Conservation (phyloP, 2,797 vertebrate species). For the Pogoniulus pusillus region DNA sequence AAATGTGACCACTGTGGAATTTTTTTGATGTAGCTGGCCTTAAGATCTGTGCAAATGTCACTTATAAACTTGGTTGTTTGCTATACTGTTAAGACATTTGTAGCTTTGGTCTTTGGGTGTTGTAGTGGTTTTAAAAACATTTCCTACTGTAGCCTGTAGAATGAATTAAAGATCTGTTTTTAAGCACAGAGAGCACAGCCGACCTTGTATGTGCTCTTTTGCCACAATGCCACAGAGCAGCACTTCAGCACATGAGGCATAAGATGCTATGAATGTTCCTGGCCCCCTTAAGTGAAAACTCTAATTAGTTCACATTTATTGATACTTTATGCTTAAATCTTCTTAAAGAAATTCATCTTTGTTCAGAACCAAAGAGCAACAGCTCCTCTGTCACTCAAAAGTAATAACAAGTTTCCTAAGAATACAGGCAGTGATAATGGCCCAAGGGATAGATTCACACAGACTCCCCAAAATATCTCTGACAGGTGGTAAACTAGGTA, state of each 20-base stretch:
- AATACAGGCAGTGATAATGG: not conserved
- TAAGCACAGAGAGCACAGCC: not conserved
- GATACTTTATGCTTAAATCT: not conserved
- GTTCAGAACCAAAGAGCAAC: not conserved
- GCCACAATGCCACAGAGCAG: not conserved
- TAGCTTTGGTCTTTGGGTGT: not conserved
- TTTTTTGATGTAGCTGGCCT: not conserved
- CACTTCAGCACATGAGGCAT: not conserved
- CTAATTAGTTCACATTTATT: not conserved
- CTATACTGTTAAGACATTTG: not conserved
- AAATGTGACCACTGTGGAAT: not conserved
- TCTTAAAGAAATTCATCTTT: not conserved
- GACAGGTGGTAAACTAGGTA: not conserved
- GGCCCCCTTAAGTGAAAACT: not conserved
- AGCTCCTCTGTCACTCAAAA: not conserved
- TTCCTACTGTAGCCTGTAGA: not conserved
- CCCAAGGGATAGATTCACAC: not conserved
- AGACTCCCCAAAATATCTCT: not conserved
- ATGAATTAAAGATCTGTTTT: not conserved
- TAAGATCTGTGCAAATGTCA: not conserved
- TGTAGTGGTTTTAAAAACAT: not conserved
- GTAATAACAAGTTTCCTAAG: not conserved
- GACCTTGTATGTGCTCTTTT: not conserved
- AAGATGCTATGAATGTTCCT: not conserved
- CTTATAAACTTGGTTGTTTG: not conserved